These are phyloP conservation scores for Chironomus tentans DNA, from an alignment of 2,888 invertebrate species.

Conservation along the genomic window DNA sequence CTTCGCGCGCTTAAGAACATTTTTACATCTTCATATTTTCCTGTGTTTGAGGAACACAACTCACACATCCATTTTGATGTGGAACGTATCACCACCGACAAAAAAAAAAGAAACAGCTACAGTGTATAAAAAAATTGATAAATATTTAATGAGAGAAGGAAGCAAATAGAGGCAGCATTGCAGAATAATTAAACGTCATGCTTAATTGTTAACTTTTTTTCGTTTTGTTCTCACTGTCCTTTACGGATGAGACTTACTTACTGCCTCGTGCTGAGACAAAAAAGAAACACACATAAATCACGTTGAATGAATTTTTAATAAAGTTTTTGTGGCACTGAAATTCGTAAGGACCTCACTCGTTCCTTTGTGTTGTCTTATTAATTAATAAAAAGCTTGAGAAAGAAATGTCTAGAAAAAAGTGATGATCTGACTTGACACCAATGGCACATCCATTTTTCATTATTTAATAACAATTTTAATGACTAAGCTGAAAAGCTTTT, in stretches of 20 bases:
- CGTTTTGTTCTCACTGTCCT: neutral
- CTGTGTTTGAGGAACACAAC: neutral
- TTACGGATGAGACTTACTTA: neutral
- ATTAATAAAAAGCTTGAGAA: no score
- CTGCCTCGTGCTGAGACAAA: neutral
- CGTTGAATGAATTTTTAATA: no score
- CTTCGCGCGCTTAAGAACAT: neutral
- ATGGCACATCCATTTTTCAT: no score
- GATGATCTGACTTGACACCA: no score
- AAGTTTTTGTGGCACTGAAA: no score
- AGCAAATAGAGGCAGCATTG: conserved; percentile 1
- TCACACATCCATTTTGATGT: neutral
- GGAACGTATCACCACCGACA: neutral
- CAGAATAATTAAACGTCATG: conserved; percentile 22
- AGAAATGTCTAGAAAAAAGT: no score
- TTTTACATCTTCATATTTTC: neutral
- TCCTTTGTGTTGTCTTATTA: no score
- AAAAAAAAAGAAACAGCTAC: neutral
- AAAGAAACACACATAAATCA: no score
- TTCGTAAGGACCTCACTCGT: no score
- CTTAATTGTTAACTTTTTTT: conserved; percentile 7
- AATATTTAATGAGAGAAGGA: conserved; percentile 22
- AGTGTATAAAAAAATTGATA: conserved; percentile 7
- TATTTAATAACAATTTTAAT: no score
- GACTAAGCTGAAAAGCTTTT: no score